Base-by-base conservation (phyloP, 1,140 invertebrate species). In the Drosophila takahashii region DNA sequence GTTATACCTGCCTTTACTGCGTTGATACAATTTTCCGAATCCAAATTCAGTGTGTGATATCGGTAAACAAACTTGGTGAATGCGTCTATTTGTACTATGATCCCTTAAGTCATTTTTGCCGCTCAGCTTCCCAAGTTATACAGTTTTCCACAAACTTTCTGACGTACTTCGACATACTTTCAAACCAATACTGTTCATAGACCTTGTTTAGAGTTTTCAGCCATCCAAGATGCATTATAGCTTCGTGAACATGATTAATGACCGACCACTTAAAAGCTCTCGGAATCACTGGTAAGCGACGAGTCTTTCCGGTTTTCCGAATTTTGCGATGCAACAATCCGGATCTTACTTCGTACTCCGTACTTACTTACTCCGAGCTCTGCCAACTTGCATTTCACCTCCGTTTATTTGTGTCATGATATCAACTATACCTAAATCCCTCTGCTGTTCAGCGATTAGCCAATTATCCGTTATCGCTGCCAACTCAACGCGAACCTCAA, bases 181-280 rank as follows among this genome's bases (percentile, higher is more conserved):
- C 26, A 42, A 56, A 42, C 26, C 15, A 56, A 8, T 16, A 54
- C 41, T 44, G 36, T 5, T 54, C 62, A 42, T 60, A 54, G n/a
- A 41, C 64, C 5, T 59, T 67, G 37, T 59, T 32, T 41, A 53
- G 18, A 2, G 53, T 66, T 27, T 58, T 72, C 41, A 54, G 32
- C 50, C 56, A 60, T 9, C 37, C 56, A 18, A 61, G 32, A 18
- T 70, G 47, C 57, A 75, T 70, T 9, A 70, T 16, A 9, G 36
- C 27, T 13, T 69, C 50, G 27, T 58, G 52, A 10, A 75, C 26
- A 9, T 36, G 52, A 13, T 75, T 70, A 37, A 71, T 58, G 5
- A 75, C 52, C 4, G 65, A 64, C 66, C 59, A 70, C 37, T 27
- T 64, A 18, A 64, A 58, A 16, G 36, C 16, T 27, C 22, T 34